phyloP scores from a whole-genome alignment of 2,113 vertebrate species.

The Pelusios castaneus region DNA sequence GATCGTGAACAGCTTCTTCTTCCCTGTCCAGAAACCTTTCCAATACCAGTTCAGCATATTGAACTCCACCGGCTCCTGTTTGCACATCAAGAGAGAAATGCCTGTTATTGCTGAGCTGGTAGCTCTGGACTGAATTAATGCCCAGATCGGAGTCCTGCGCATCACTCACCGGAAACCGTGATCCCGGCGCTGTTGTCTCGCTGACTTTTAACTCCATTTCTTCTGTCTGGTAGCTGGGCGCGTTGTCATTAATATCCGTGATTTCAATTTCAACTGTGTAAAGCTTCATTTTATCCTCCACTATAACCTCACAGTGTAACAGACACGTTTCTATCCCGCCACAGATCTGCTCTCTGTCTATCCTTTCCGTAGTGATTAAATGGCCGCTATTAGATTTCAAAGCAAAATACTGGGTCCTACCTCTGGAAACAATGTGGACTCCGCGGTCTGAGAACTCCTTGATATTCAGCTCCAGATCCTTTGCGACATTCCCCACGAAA shows the following conservation, averaged over 20 bases:
- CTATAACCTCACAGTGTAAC: slow-evolving; percentile 73
- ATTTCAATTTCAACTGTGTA: slow-evolving; percentile 66
- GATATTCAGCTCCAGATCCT: slow-evolving; percentile 70
- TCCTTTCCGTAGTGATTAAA: too few species aligned
- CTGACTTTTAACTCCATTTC: slow-evolving; percentile 65
- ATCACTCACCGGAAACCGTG: slow-evolving; percentile 63
- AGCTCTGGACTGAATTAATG: slow-evolving; percentile 68
- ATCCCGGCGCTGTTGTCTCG: slow-evolving; percentile 58
- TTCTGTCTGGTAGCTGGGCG: not conserved
- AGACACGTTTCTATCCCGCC: slow-evolving; percentile 47
- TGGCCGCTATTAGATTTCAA: too few species aligned
- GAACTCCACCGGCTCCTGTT: too few species aligned
- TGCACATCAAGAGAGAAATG: not conserved
- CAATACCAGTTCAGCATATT: not conserved
- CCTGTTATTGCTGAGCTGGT: slow-evolving; percentile 54
- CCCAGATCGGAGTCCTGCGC: slow-evolving; percentile 70
- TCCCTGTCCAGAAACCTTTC: not conserved
- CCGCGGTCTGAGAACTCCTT: slow-evolving; percentile 71
- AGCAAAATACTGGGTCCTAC: slow-evolving; percentile 49
- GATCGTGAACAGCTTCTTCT: not conserved
- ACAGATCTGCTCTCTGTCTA: slow-evolving; percentile 71
- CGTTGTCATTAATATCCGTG: slow-evolving; percentile 69
- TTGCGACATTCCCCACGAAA: too few species aligned
- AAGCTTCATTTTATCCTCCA: slow-evolving; percentile 73
- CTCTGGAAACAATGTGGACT: slow-evolving; percentile 81